Evolutionary conservation across 2,888 invertebrate species (phyloP), one percentile per base, ranked within the genome.

Genomic region (Mellilla xanthometata): DNA sequence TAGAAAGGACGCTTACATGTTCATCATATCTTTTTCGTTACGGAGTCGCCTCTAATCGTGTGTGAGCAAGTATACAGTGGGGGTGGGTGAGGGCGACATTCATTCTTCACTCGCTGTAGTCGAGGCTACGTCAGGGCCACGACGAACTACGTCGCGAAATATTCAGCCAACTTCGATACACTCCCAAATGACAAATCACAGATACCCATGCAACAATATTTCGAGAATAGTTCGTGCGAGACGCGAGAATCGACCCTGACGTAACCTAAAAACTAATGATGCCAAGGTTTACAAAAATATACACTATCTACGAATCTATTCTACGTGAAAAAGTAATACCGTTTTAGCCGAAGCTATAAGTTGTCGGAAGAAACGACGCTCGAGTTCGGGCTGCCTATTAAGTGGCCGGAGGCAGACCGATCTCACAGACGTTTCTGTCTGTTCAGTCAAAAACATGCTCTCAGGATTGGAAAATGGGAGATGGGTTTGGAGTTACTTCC

Each of bases 21-120:
- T 57, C 30, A 48, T 56, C 52, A 39, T 49, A 38, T 62, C 1
- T 2, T 28, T 38, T 33, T 29, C 41, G 33, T 34, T 23, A 54
- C 71, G 88, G 88, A 89, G 88, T 82, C 88, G 86, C 88, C 88
- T 88, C 88, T 88, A 80, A 77, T 60, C 64, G 67, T 60, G 55
- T n/a, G n/a, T n/a, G n/a, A n/a, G n/a, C n/a, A n/a, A n/a, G n/a
- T n/a, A n/a, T n/a, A n/a, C n/a, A n/a, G 62, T 56, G 62, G 65
- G 52, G 66, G 61, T 60, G 19, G 51, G 47, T 54, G 47, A 67
- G 83, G 81, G 79, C 79, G 78, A 79, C 81, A 77, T 64, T 71
- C 78, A 78, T 57, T 46, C 70, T 71, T 64, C 73, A 74, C 57
- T 68, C 65, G 68, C 68, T 68, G 65, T 64, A 58, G 60, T 50